phyloP scores from a whole-genome alignment of 2,888 invertebrate genomes.

The Drosophila sordidapex region DNA sequence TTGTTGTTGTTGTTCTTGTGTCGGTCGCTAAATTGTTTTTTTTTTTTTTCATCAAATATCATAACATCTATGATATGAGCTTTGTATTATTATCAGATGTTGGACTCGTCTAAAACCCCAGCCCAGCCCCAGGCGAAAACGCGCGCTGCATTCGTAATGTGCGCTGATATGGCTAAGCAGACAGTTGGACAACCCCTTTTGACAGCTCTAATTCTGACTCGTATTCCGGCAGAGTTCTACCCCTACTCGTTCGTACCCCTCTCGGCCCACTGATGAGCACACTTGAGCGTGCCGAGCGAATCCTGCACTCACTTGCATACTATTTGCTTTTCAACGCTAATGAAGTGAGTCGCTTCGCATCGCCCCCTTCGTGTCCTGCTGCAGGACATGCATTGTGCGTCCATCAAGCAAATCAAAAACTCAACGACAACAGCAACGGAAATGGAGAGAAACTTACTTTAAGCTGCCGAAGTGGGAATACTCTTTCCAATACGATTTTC shows the following conservation, averaged over 20 bases:
- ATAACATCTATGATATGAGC: conserved; percentile 76
- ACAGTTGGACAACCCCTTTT: conserved; percentile 46
- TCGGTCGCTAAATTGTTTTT: conserved; percentile 38
- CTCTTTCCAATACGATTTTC: conserved; percentile 15
- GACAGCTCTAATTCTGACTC: conserved; percentile 9
- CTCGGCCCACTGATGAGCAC: conserved; percentile 66
- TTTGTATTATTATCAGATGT: conserved; percentile 66
- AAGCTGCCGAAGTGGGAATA: conserved; percentile 25
- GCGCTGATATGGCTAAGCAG: conserved; percentile 21
- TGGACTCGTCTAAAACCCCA: conserved; percentile 10
- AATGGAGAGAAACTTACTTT: no score
- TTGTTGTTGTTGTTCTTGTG: conserved; percentile 22
- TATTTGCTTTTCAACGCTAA: conserved; percentile 63
- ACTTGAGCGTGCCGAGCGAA: conserved; percentile 60
- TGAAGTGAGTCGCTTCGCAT: conserved; percentile 47
- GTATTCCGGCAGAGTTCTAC: not conserved
- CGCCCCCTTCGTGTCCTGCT: conserved; percentile 45
- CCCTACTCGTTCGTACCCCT: conserved; percentile 14
- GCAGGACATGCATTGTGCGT: conserved; percentile 71
- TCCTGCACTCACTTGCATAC: conserved; percentile 50
- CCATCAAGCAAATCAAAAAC: conserved; percentile 69
- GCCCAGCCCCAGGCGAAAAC: conserved; percentile 37
- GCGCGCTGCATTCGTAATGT: conserved; percentile 49
- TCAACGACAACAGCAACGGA: conserved; percentile 1
- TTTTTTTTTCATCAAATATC: conserved; percentile 46